These are phyloP conservation scores for Boleophthalmus pectinirostris DNA, from an alignment of 2,113 vertebrate species.

Conservation along the genomic window DNA sequence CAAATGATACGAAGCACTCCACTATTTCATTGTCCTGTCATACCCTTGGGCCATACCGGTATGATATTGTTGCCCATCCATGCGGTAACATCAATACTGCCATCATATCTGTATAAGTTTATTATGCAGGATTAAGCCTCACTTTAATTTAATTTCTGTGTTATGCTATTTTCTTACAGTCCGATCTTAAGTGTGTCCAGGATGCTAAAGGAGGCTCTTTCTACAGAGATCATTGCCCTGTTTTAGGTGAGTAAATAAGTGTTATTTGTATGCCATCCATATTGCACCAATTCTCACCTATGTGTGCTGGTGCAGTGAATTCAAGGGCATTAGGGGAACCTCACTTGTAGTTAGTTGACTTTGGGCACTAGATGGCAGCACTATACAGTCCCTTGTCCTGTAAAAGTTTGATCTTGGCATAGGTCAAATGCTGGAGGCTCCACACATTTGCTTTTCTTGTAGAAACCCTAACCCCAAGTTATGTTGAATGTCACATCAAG, in stretches of 20 bases:
- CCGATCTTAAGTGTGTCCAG: slow-evolving; percentile 98
- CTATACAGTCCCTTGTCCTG: slow-evolving; percentile 38
- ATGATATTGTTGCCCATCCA: slow-evolving; percentile 35
- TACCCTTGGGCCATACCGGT: slow-evolving; percentile 21
- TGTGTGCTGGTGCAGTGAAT: slow-evolving; percentile 68
- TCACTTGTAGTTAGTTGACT: slow-evolving; percentile 15
- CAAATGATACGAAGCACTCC: slow-evolving; percentile 36
- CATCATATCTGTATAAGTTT: slow-evolving; percentile 32
- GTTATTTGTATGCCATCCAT: slow-evolving; percentile 44
- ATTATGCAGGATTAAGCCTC: slow-evolving; percentile 42
- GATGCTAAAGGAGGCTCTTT: slow-evolving; percentile 99
- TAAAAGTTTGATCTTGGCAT: slow-evolving; percentile 2
- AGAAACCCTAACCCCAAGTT: not conserved
- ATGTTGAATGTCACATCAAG: not conserved
- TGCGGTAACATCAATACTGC: slow-evolving; percentile 12
- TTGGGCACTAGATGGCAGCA: slow-evolving; percentile 77
- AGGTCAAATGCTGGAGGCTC: slow-evolving; percentile 27
- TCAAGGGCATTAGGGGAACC: slow-evolving; percentile 67
- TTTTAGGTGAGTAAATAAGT: slow-evolving; percentile 86
- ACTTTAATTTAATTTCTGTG: slow-evolving; percentile 40
- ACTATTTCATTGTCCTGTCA: slow-evolving; percentile 39
- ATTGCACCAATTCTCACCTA: slow-evolving; percentile 68
- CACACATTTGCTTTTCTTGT: not conserved
- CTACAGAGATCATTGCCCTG: slow-evolving; percentile 98
- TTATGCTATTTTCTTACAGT: slow-evolving; percentile 73